These are phyloP conservation scores for Tinea semifulvella DNA, from an alignment of 2,888 invertebrate genomes.

Conservation along the genomic window DNA sequence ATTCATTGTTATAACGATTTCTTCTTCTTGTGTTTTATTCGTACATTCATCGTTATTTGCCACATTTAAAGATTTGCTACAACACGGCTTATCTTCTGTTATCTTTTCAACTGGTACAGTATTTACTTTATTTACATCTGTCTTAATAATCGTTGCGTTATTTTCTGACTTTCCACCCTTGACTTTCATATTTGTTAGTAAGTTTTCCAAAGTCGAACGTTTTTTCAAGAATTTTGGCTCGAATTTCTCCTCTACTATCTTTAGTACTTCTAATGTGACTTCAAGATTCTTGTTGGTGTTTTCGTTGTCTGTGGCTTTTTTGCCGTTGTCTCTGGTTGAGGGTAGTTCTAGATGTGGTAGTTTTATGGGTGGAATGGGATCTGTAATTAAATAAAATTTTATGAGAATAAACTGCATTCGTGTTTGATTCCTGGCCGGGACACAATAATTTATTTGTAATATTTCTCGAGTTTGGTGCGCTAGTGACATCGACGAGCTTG, in stretches of 20 bases:
- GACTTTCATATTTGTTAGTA: constrained; percentile 32
- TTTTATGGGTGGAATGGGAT: neutral
- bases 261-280: neutral
- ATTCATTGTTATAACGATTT: no score
- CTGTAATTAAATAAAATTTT: neutral
- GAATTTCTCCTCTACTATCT: constrained; percentile 17
- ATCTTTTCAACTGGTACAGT: neutral
- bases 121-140: neutral
- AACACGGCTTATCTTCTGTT: constrained; percentile 1
- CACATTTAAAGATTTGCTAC: neutral
- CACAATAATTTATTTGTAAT: no score
- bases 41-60: neutral
- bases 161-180: neutral
- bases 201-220: constrained; percentile 36
- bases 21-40: neutral
- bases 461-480: no score
- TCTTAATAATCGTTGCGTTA: neutral
- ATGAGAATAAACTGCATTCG: no score
- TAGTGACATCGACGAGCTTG: no score
- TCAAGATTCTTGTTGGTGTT: neutral
- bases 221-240: constrained; percentile 34
- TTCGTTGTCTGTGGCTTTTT: neutral
- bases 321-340: neutral
- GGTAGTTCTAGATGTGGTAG: neutral
- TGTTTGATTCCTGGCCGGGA: no score